These are phyloP conservation scores for Vidua chalybeata DNA, from an alignment of 2,113 vertebrate species.

Conservation along the genomic window DNA sequence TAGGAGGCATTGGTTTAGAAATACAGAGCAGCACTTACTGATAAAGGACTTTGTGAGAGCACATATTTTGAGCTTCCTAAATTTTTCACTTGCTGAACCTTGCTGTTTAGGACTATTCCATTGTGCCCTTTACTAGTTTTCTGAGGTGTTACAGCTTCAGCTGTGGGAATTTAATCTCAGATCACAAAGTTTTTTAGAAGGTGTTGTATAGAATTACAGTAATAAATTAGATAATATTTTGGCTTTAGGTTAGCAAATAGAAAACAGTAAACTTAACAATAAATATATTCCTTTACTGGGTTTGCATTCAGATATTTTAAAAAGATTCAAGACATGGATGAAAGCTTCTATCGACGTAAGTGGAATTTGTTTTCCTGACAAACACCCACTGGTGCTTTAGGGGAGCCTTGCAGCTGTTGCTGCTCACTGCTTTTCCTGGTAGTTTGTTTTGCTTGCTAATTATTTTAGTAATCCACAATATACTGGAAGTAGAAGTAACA, in stretches of 20 bases:
- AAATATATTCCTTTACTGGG: constrained; percentile 69
- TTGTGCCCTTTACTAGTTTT: background rate
- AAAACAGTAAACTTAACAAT: background rate
- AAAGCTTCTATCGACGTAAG: constrained; percentile 93
- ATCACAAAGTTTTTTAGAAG: background rate
- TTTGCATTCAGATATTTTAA: constrained; percentile 86
- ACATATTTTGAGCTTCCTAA: background rate
- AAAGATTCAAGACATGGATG: constrained; percentile 96
- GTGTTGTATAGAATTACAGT: background rate
- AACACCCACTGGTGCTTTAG: background rate
- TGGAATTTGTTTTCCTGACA: constrained; percentile 29
- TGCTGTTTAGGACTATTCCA: background rate
- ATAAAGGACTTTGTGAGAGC: background rate
- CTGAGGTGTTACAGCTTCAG: background rate
- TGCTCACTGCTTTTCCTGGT: background rate
- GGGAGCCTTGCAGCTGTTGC: background rate
- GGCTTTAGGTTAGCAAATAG: background rate
- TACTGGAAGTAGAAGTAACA: background rate
- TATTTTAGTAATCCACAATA: background rate
- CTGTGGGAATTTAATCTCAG: background rate
- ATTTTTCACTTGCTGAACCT: background rate
- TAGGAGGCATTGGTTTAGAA: background rate
- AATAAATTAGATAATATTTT: background rate
- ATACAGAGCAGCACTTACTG: background rate
- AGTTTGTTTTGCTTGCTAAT: background rate